Evolutionary conservation across 2,888 invertebrate genomes (phyloP).

Genomic region (Drosophila rubida): DNA sequence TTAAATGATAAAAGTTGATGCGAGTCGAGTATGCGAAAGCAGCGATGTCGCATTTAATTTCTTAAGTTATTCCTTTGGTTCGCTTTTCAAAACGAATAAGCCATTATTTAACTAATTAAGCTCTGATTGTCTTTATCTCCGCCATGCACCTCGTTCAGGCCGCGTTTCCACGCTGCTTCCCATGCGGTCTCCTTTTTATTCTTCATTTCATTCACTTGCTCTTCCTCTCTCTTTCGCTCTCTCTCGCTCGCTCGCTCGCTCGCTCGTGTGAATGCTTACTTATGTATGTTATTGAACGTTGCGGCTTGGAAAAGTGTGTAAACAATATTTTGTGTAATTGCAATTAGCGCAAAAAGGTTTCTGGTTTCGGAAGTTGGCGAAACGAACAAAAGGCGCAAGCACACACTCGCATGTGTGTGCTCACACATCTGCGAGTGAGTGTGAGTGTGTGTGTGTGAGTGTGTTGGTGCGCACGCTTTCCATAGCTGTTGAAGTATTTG

Average conservation of each 20-base stretch:
- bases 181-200: background rate
- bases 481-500: conserved; percentile 41
- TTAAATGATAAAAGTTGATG: background rate
- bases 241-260: background rate
- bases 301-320: conserved; percentile 42
- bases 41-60: background rate
- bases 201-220: background rate
- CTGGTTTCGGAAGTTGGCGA: conserved; percentile 33
- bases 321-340: conserved; percentile 72
- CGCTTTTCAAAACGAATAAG: background rate
- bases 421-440: no score
- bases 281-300: conserved; percentile 30
- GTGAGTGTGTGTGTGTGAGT: background rate
- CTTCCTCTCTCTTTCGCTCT: background rate
- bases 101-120: conserved; percentile 33
- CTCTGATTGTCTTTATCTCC: conserved; percentile 11
- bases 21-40: background rate
- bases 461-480: background rate
- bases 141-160: background rate
- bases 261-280: background rate
- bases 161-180: background rate
- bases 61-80: background rate
- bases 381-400: conserved; percentile 22
- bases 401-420: background rate
- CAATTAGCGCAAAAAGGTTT: conserved; percentile 65